phyloP scores from a whole-genome alignment of 1,140 invertebrate genomes.

The Odontomachus brunneus region DNA sequence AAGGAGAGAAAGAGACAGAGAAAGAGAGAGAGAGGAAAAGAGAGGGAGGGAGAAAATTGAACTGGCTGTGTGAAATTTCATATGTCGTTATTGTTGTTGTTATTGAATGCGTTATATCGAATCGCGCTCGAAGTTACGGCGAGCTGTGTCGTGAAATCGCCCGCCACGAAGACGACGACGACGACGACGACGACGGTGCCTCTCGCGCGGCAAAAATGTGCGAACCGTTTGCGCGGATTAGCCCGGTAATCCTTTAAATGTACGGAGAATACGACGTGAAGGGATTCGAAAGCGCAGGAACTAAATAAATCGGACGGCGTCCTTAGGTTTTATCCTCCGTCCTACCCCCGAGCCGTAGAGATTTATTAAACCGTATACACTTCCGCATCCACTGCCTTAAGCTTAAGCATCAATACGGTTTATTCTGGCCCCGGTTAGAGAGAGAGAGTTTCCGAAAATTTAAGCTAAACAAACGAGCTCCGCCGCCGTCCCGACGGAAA shows the following conservation, averaged over 20 bases:
- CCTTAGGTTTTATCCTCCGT: constrained; percentile 66
- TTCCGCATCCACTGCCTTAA: constrained; percentile 30
- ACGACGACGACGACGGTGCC: not conserved
- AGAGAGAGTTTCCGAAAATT: constrained; percentile 36
- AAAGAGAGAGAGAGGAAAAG: no score
- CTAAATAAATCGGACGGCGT: constrained; percentile 67
- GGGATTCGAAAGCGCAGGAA: constrained; percentile 52
- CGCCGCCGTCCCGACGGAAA: not conserved
- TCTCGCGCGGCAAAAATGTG: constrained; percentile 24
- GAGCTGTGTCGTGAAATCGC: no score
- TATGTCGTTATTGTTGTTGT: no score
- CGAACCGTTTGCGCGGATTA: constrained; percentile 59
- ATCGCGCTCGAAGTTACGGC: no score
- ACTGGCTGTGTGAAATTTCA: no score
- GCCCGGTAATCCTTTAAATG: constrained; percentile 68
- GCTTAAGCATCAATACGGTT: constrained; percentile 51
- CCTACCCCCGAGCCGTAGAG: constrained; percentile 45
- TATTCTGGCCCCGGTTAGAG: constrained; percentile 28
- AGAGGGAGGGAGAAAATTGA: no score
- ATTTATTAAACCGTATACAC: constrained; percentile 71
- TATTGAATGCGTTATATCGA: no score
- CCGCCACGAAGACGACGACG: no score
- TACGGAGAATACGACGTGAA: constrained; percentile 58
- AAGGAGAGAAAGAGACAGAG: no score
- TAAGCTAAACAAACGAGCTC: constrained; percentile 45